These are phyloP conservation scores for Cherax quadricarinatus DNA, from an alignment of 1,140 invertebrate species.

Conservation along the genomic window DNA sequence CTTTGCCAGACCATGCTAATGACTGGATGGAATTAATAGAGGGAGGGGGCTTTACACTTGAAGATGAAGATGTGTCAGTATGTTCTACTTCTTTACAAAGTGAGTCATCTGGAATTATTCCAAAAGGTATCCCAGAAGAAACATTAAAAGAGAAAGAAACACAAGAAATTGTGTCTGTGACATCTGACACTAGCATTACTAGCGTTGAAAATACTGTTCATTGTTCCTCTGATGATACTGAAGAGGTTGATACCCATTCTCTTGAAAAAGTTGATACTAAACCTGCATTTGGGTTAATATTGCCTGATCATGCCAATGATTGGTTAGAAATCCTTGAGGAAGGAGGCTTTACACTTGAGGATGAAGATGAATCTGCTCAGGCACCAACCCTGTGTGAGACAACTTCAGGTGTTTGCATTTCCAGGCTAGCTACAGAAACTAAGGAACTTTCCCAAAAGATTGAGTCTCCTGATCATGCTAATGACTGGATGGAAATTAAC, in stretches of 20 bases:
- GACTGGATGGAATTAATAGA: constrained; percentile 68
- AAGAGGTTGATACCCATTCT: not conserved
- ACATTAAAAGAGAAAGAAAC: not conserved
- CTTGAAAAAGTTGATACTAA: not conserved
- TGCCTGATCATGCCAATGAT: constrained; percentile 59
- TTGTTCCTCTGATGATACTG: not conserved
- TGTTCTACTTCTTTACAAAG: not conserved
- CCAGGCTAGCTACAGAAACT: not conserved
- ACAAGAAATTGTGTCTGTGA: not conserved
- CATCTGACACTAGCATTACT: not conserved
- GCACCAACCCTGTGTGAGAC: not conserved
- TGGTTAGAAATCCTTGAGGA: constrained; percentile 45
- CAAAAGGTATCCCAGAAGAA: not conserved
- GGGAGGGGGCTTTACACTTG: constrained; percentile 57
- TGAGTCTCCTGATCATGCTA: constrained; percentile 65
- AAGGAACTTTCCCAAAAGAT: not conserved
- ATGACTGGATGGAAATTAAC: constrained; percentile 70
- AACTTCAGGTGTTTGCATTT: not conserved
- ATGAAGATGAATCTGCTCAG: not conserved
- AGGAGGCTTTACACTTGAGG: constrained; percentile 49
- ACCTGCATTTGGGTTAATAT: constrained; percentile 35
- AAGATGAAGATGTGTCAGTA: constrained; percentile 50
- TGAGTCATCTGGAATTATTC: not conserved
- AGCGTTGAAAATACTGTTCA: not conserved
- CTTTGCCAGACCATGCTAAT: constrained; percentile 61